Percentiles rank a stretch among this genome's conserved stretches.
These are phyloP conservation scores for Coccyzus lansbergi DNA, from an alignment of 2,797 vertebrate genomes.

Conservation along the genomic window DNA sequence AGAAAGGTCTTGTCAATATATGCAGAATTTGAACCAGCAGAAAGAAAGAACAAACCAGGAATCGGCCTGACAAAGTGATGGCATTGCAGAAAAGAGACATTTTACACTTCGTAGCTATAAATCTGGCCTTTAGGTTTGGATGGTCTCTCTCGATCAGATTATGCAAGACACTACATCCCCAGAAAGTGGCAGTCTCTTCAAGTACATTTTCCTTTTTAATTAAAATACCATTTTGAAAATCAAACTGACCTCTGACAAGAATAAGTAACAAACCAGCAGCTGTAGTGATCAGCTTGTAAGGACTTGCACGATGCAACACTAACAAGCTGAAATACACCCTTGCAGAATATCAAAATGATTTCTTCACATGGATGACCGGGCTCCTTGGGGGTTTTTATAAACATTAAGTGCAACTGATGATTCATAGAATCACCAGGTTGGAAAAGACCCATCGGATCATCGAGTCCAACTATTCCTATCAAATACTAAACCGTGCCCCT, in stretches of 20 bases:
- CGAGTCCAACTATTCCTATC: too few species aligned
- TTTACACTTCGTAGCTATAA: background rate
- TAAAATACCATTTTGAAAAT: conserved; percentile 70
- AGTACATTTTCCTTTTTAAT: conserved; percentile 54
- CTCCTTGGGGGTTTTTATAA: background rate
- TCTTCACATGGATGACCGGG: background rate
- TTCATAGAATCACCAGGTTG: too few species aligned
- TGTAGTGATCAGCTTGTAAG: conserved; percentile 67
- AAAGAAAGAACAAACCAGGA: background rate
- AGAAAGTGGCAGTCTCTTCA: background rate
- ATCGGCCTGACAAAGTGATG: background rate
- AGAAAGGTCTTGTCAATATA: background rate
- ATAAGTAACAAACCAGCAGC: conserved; percentile 68
- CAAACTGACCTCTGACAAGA: conserved; percentile 61
- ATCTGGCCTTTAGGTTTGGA: background rate
- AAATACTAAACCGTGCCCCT: too few species aligned
- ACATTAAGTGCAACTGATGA: background rate
- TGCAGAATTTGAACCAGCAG: background rate
- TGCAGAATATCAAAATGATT: conserved; percentile 43
- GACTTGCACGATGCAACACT: conserved; percentile 52
- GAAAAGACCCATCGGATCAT: too few species aligned
- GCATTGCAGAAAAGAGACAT: background rate
- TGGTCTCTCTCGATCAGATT: rapidly evolving
- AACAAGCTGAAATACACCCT: conserved; percentile 47
- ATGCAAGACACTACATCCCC: background rate